Conservation (phyloP, 2,797 vertebrate genomes). For the Molossus alvarezi region DNA sequence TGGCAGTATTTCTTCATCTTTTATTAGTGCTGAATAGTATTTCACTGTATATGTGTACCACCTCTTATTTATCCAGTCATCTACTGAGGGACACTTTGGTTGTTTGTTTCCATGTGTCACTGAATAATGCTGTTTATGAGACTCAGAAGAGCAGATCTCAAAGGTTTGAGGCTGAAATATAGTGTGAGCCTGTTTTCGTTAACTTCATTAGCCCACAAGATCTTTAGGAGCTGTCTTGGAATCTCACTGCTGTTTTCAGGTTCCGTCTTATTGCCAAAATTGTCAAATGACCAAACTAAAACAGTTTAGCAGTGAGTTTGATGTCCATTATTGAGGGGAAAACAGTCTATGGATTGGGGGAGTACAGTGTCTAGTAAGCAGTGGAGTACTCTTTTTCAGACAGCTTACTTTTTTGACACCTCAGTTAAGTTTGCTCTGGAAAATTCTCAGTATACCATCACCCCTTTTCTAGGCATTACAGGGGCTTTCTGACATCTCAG, state of each 20-base stretch:
- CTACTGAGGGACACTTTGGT: too few relatives aligned
- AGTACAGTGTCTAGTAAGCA: not conserved
- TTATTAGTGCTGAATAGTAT: too few relatives aligned
- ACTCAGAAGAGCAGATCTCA: too few relatives aligned
- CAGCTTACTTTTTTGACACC: not conserved
- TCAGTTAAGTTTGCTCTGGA: not conserved
- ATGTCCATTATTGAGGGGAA: not conserved
- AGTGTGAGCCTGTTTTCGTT: too few relatives aligned
- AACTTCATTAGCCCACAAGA: too few relatives aligned
- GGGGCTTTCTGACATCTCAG: not conserved
- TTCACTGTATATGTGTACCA: too few relatives aligned
- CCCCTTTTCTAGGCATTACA: not conserved
- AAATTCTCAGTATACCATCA: not conserved
- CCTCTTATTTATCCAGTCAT: too few relatives aligned
- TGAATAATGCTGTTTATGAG: too few relatives aligned
- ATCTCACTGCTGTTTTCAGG: not conserved
- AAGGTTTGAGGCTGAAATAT: too few relatives aligned
- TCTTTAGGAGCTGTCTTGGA: not conserved
- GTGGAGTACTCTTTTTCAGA: not conserved
- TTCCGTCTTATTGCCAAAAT: not conserved
- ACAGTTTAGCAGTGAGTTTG: not conserved
- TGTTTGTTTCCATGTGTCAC: too few relatives aligned
- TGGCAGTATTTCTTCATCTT: too few relatives aligned
- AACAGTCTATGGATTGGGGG: not conserved
- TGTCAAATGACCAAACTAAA: not conserved